These are phyloP conservation scores for Dasysyrphus albostriatus DNA, from an alignment of 2,888 invertebrate species.

Conservation along the genomic window DNA sequence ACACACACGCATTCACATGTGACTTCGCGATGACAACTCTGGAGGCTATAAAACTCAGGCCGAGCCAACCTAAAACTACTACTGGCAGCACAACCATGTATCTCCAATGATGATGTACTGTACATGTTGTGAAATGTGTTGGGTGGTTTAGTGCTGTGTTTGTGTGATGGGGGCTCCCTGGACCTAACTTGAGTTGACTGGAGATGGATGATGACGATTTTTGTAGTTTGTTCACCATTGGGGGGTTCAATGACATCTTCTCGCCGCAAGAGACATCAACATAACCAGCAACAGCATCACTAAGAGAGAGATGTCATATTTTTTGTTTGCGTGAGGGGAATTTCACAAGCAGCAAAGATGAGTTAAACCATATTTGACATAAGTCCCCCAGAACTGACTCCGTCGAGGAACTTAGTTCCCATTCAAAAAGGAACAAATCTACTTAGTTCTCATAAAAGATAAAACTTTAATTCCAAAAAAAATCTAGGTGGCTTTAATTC, in stretches of 20 bases:
- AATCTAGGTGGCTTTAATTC: too few relatives aligned
- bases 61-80: conserved; percentile 32
- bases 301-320: conserved; percentile 37
- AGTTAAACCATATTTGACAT: too few relatives aligned
- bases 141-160: conserved; percentile 28
- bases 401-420: too few relatives aligned
- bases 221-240: conserved; percentile 70
- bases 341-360: background rate
- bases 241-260: conserved; percentile 74
- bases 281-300: background rate
- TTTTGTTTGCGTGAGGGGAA: conserved; percentile 20
- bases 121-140: conserved; percentile 7
- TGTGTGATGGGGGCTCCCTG: conserved; percentile 33
- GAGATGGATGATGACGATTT: conserved; percentile 69
- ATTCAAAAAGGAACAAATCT: too few relatives aligned
- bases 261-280: conserved; percentile 42
- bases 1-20: background rate
- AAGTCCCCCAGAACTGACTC: too few relatives aligned
- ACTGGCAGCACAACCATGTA: conserved; percentile 10
- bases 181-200: conserved; percentile 28
- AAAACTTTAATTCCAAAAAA: too few relatives aligned
- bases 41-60: conserved; percentile 27
- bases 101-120: background rate
- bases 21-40: conserved; percentile 22
- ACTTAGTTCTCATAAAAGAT: too few relatives aligned